A percentile compares a stretch with the other conserved stretches of the same genome.
Conservation (phyloP, 2,888 invertebrate genomes). For the Tachystola acroxantha region DNA sequence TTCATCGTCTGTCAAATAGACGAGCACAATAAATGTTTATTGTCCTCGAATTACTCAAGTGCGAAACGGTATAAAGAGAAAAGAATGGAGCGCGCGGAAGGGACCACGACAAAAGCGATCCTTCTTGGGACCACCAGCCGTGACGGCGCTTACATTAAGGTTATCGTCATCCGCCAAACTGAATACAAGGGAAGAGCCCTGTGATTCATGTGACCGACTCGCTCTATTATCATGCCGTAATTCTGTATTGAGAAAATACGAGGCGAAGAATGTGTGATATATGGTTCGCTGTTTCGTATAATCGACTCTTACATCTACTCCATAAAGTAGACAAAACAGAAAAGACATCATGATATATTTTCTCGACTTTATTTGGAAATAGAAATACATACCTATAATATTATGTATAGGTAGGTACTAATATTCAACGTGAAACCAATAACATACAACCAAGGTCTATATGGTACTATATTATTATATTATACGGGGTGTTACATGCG, state of each 20-base stretch:
- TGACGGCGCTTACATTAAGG: constrained; percentile 77
- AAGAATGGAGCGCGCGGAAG: constrained; percentile 69
- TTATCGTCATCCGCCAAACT: constrained; percentile 75
- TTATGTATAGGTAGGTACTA: no score
- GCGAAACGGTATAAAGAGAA: constrained; percentile 73
- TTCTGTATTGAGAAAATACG: constrained; percentile 52
- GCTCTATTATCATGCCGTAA: constrained; percentile 54
- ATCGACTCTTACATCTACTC: constrained; percentile 9
- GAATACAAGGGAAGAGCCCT: constrained; percentile 67
- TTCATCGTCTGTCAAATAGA: constrained; percentile 73
- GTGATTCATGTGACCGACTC: constrained; percentile 67
- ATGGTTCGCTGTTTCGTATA: constrained; percentile 25
- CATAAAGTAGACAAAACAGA: no score
- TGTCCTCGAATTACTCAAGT: constrained; percentile 76
- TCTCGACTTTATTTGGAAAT: no score
- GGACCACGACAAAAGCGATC: constrained; percentile 74
- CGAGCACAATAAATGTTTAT: constrained; percentile 75
- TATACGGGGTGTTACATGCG: constrained; percentile 27
- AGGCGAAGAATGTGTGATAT: constrained; percentile 31
- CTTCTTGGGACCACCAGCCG: constrained; percentile 73
- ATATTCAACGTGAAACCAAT: no score
- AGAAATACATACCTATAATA: no score
- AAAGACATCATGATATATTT: no score
- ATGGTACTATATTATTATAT: constrained; percentile 22
- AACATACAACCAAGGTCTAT: no score